phyloP scores from a whole-genome alignment of 2,888 invertebrate species.

The Altica lythri region DNA sequence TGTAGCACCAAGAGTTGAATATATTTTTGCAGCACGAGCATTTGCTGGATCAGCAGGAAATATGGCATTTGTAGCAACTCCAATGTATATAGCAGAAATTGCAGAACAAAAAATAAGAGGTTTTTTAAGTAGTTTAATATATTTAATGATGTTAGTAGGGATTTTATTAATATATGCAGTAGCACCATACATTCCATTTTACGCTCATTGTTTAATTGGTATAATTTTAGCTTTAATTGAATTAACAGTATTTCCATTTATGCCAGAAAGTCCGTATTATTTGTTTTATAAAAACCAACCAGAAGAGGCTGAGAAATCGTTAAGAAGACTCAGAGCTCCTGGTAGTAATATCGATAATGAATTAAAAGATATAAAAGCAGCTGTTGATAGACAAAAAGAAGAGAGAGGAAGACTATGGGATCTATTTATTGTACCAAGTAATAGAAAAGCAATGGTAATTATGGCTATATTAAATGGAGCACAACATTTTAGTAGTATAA shows the following conservation, averaged over 20 bases:
- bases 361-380: slow-evolving; percentile 50
- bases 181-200: slow-evolving; percentile 45
- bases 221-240: slow-evolving; percentile 49
- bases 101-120: slow-evolving; percentile 56
- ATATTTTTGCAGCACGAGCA: slow-evolving; percentile 51
- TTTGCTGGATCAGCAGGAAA: slow-evolving; percentile 54
- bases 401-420: slow-evolving; percentile 53
- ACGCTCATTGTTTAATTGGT: slow-evolving; percentile 44
- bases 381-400: slow-evolving; percentile 51
- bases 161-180: slow-evolving; percentile 53
- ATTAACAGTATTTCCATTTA: slow-evolving; percentile 48
- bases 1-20: slow-evolving; percentile 46
- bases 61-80: slow-evolving; percentile 55
- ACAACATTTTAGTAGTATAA: slow-evolving; percentile 55
- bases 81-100: slow-evolving; percentile 56
- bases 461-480: slow-evolving; percentile 53
- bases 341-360: slow-evolving; percentile 51
- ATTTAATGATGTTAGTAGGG: slow-evolving; percentile 54
- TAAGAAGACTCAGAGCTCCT: slow-evolving; percentile 45
- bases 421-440: slow-evolving; percentile 51
- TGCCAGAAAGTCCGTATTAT: slow-evolving; percentile 54
- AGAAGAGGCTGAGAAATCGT: slow-evolving; percentile 49
- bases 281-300: slow-evolving; percentile 49
- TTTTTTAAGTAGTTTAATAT: slow-evolving; percentile 53
- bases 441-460: slow-evolving; percentile 53